Base-by-base conservation (phyloP, 2,888 invertebrate species). In the Macrophya alboannulata region DNA sequence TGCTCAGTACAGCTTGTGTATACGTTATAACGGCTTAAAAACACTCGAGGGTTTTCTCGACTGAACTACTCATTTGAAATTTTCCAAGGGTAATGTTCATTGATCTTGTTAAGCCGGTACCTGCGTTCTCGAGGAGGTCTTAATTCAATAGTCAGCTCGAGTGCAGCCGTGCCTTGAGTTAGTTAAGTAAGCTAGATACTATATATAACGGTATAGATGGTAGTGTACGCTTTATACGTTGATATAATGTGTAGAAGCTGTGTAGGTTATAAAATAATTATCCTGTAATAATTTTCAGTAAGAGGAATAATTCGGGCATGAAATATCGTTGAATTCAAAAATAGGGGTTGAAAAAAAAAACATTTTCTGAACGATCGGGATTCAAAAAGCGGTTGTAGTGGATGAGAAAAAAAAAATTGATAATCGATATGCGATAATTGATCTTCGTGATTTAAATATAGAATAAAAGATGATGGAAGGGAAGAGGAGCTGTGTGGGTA, bases 51-150 rank as follows among this genome's bases (percentile, higher is more conserved):
- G 81, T 62, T 59, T 59, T 62, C 81, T 81, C 25, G 31, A 37
- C 62, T 62, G 72, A 43, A 45, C 43, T 51, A 59, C 81, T 81
- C 59, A 62, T 81, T 81, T 62, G 81, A 81, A 43, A 81, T 81
- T 81, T 81, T 81, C 81, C 81, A 62, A 81, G 81, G 81, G 81
- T 81, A 81, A 81, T 81, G 81, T 59, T 81, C 81, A 81, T 81
- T 81, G 81, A 81, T 81, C 81, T 81, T 62, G 81, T 81, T 62
- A 59, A 62, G 81, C 43, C 25, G 43, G 43, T 45, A 68, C n/a
- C 74, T 74, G 31, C 77, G 25, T 77, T 55, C 77, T 81, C 62
- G 59, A 81, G 81, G 37, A 81, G 62, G 81, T 81, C 62, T 81
- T 81, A 81, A 81, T 81, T 81, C 62, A 81, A 81, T 81, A 81